Conservation (phyloP, 2,888 invertebrate species). For the Limenitis camilla region DNA sequence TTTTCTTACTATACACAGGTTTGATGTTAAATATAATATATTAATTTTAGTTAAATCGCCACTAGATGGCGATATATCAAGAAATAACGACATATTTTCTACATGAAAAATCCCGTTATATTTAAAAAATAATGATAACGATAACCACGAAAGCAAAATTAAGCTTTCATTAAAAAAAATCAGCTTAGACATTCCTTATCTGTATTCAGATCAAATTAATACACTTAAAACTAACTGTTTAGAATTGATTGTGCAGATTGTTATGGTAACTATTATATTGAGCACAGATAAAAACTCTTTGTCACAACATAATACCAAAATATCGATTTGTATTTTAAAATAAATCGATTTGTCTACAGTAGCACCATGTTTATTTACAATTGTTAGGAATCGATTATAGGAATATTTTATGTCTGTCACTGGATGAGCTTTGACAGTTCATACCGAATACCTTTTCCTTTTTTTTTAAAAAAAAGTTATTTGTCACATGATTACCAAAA, state of each 20-base stretch:
- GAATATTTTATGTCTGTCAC: background rate
- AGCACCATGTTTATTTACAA: conserved; percentile 20
- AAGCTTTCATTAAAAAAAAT: background rate
- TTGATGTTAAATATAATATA: no score
- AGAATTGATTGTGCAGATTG: conserved; percentile 48
- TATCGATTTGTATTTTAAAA: background rate
- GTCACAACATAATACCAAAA: conserved; percentile 7
- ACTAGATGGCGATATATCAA: no score
- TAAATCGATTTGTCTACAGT: background rate
- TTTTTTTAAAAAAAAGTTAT: no score
- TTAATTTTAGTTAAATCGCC: no score
- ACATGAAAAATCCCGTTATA: no score
- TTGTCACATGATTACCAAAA: no score
- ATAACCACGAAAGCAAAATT: no score
- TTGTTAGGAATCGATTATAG: conserved; percentile 6
- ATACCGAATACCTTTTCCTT: no score
- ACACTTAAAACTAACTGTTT: conserved; percentile 32
- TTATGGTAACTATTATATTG: conserved; percentile 34
- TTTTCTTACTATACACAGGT: no score
- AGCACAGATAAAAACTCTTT: conserved; percentile 15
- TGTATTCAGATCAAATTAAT: conserved; percentile 42
- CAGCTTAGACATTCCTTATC: conserved; percentile 8
- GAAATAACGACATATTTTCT: no score
- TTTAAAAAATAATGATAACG: no score
- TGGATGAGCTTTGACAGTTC: no score